A percentile compares a stretch with the other conserved stretches of the same genome.
These are phyloP conservation scores for Hanleya hanleyi DNA, from an alignment of 2,888 invertebrate genomes.

Conservation along the genomic window DNA sequence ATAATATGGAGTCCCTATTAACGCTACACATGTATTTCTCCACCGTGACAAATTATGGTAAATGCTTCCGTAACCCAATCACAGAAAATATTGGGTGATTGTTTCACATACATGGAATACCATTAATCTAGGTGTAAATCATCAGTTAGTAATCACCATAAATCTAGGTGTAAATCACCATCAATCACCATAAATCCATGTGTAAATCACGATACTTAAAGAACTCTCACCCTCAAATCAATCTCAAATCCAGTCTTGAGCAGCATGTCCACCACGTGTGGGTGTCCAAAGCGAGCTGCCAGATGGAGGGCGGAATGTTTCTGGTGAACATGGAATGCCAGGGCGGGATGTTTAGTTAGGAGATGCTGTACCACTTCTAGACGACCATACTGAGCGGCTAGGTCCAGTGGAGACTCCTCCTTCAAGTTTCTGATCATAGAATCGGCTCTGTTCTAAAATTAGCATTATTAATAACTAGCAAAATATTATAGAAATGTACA, in stretches of 20 bases:
- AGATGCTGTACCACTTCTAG: slow-evolving; percentile 89
- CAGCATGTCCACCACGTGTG: slow-evolving; percentile 84
- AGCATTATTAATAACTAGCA: too few species aligned
- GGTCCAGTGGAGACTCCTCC: slow-evolving; percentile 93
- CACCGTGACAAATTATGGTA: too few species aligned
- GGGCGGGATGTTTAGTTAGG: slow-evolving; percentile 86
- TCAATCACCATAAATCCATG: too few species aligned
- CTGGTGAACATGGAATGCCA: slow-evolving; percentile 76
- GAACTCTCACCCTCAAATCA: slow-evolving; percentile 77
- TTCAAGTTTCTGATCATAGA: slow-evolving; percentile 89
- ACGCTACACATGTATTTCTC: too few species aligned
- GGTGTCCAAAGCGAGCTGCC: slow-evolving; percentile 89
- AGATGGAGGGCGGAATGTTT: slow-evolving; percentile 92
- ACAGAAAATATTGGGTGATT: too few species aligned
- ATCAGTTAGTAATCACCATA: too few species aligned
- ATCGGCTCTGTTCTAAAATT: slow-evolving; percentile 84
- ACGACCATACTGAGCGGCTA: slow-evolving; percentile 86
- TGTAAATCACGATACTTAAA: too few species aligned
- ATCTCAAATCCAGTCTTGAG: slow-evolving; percentile 90
- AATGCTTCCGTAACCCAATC: too few species aligned
- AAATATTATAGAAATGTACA: background rate
- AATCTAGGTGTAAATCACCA: too few species aligned
- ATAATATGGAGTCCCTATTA: too few species aligned
- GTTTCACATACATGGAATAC: too few species aligned
- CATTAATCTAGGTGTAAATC: too few species aligned